Base-by-base conservation (phyloP, 1,140 invertebrate genomes). In the Drosophila elegans region DNA sequence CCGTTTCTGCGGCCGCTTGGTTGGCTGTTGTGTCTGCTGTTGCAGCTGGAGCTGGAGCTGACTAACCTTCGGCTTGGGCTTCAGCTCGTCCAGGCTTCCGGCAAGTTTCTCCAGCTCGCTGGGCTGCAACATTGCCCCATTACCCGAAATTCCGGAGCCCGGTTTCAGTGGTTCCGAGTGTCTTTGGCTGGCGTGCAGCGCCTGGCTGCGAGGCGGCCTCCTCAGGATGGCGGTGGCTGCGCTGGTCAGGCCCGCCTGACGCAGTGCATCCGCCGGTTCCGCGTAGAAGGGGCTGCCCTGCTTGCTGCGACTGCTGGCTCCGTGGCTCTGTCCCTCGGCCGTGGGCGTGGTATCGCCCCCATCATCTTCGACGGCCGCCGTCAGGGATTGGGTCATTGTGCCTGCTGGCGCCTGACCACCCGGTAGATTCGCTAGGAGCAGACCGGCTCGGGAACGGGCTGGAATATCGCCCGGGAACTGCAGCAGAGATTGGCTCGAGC, bases 231-330 rank as follows among this genome's bases (percentile, higher is more conserved):
- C 92, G 2, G 92, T 91, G 32, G 84, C 84, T 1, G 84, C 84
- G 11, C 59, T 91, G 11, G 86, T 92, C 46, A 84, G 93, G 74
- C 94, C 94, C 36, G 93, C 93, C 44, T 92, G 90, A 64, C 83
- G 81, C 42, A 98, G 94, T 13, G 97, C 95, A 93, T 98, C 97
- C 7, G 97, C 97, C 39, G 97, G 97, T 93, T 98, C 97, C 2
- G 97, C 96, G 92, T 98, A 98, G 79, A 98, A 97, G 0, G 97
- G 97, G 91, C 97, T 98, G 10, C 95, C 95, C 82, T 96, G 91
- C 36, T 92, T 92, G 73, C 89, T 92, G 25, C 91, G 85, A 9
- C 78, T 75, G 0, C 78, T 75, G 0, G 2, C 54, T 2, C 16
- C 60, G 4, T 84, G 82, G 3, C 82, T 90, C 29, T 85, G 78